Conservation (phyloP, 92 coral and sea anemone species). For the Virgularia gustaviana region DNA sequence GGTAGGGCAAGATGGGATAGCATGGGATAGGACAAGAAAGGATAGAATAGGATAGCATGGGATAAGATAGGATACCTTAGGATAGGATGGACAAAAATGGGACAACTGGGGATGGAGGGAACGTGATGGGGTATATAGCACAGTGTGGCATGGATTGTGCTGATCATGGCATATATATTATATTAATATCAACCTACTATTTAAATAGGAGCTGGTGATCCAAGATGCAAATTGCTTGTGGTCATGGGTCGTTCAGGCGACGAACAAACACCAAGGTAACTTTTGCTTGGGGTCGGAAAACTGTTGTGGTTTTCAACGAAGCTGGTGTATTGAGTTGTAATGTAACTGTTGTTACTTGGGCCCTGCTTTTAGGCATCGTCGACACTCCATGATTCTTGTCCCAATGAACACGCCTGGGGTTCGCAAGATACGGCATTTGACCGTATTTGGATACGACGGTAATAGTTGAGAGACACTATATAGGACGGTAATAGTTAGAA, state of each 20-base stretch:
- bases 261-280: constrained; percentile 62
- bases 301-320: background rate
- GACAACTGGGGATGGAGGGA: no score
- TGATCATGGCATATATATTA: background rate
- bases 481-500: background rate
- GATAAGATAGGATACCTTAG: no score
- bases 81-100: no score
- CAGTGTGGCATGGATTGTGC: no score
- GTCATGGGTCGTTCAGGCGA: constrained; percentile 82
- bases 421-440: constrained; percentile 69
- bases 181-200: background rate
- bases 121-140: no score
- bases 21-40: background rate
- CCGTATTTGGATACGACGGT: constrained; percentile 88
- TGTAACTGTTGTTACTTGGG: background rate
- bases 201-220: constrained; percentile 88
- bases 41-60: background rate
- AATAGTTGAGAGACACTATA: background rate
- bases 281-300: background rate
- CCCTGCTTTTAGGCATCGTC: constrained; percentile 61
- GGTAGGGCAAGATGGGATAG: background rate
- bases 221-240: constrained; percentile 74
- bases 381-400: constrained; percentile 88
- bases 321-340: background rate
- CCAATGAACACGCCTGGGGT: constrained; percentile 88